These are phyloP conservation scores for Trypoxylus dichotomus DNA, from an alignment of 1,140 invertebrate genomes.

Conservation along the genomic window DNA sequence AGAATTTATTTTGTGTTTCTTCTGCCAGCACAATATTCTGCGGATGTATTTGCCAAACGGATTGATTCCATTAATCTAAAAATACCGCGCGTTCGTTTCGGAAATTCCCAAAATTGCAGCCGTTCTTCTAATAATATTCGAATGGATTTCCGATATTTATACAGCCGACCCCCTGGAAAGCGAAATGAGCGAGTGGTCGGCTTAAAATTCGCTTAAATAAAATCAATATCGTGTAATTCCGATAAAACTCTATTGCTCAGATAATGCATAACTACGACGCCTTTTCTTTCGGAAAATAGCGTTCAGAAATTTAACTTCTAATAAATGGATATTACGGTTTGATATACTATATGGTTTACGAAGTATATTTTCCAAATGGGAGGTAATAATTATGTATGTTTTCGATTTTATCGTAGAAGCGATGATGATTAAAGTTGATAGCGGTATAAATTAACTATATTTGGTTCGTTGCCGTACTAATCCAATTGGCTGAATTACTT, in stretches of 20 bases:
- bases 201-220: neutral
- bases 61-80: neutral
- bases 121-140: neutral
- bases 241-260: neutral
- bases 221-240: neutral
- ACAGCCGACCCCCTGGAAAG: neutral
- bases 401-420: too few species aligned
- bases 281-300: too few species aligned
- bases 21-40: neutral
- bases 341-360: too few species aligned
- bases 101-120: neutral
- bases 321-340: too few species aligned
- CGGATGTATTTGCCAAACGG: neutral
- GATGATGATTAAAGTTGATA: too few species aligned
- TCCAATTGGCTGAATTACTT: too few species aligned
- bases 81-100: neutral
- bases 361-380: too few species aligned
- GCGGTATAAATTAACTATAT: too few species aligned
- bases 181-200: neutral
- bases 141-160: neutral
- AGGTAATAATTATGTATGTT: too few species aligned
- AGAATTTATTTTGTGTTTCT: neutral
- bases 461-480: too few species aligned
- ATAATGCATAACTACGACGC: neutral
- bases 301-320: too few species aligned